phyloP scores from a whole-genome alignment of 2,113 vertebrate species.

The Struthio camelus region DNA sequence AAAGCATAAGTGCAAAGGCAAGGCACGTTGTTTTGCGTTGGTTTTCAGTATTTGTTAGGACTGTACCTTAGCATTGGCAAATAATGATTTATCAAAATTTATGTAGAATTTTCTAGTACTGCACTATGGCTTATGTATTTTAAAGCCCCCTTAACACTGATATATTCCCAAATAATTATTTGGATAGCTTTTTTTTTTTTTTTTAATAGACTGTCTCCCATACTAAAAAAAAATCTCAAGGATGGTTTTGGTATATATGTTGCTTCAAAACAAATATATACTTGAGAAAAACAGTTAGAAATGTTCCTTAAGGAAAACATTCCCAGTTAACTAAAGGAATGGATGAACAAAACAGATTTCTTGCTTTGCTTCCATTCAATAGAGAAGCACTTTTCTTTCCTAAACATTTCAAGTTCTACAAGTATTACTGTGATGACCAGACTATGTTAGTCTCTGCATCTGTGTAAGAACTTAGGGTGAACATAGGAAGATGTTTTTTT shows the following conservation, averaged over 20 bases:
- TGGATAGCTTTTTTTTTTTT: too few species aligned
- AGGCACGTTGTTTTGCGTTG: neutral
- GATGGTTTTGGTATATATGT: neutral
- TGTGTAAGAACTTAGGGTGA: neutral
- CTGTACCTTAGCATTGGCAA: neutral
- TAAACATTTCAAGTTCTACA: neutral
- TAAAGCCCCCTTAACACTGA: neutral
- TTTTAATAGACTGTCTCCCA: neutral
- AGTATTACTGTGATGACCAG: neutral
- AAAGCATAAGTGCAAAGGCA: neutral
- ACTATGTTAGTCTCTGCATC: neutral
- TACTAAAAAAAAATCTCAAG: neutral
- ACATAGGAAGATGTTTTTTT: neutral
- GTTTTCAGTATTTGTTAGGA: neutral
- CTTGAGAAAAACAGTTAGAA: neutral
- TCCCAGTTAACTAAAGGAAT: neutral
- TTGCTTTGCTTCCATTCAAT: neutral
- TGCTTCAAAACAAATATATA: neutral
- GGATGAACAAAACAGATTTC: neutral
- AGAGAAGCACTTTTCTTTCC: neutral
- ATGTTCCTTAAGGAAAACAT: neutral
- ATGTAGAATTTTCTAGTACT: neutral
- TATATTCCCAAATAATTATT: too few species aligned
- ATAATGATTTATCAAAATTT: neutral
- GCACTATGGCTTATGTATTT: neutral